Evolutionary conservation across 2,113 vertebrate genomes (phyloP).

Genomic region (Anhinga anhinga): DNA sequence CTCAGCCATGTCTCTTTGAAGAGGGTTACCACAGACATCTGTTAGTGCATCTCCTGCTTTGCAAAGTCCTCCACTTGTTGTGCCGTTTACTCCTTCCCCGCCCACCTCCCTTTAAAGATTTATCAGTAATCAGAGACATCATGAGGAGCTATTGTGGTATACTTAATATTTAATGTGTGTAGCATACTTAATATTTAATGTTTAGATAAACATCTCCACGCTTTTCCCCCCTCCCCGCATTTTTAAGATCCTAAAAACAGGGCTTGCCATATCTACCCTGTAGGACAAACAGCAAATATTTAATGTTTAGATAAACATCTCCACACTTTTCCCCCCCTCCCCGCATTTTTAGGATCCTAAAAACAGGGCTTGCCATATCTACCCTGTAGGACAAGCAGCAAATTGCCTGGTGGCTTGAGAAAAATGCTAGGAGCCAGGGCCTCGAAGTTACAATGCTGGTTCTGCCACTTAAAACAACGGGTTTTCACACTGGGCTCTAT

Average conservation of each 20-base stretch:
- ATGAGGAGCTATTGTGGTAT: not conserved
- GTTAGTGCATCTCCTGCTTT: not conserved
- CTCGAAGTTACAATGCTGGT: not conserved
- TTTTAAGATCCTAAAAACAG: not conserved
- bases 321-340: too few relatives aligned
- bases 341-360: not conserved
- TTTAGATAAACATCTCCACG: not conserved
- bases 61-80: not conserved
- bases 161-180: constrained; percentile 40
- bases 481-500: not conserved
- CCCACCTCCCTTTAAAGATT: constrained; percentile 23
- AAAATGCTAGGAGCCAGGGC: not conserved
- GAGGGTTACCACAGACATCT: not conserved
- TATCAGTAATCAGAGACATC: not conserved
- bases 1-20: not conserved
- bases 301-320: too few relatives aligned
- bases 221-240: rapidly evolving
- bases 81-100: not conserved
- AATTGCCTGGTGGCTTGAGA: not conserved
- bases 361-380: not conserved
- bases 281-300: not conserved
- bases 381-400: not conserved
- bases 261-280: not conserved
- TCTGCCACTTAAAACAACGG: rapidly evolving
- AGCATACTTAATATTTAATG: constrained; percentile 1